Evolutionary conservation across 1,140 invertebrate genomes (phyloP), one percentile per base, ranked within the genome.

Genomic region (Heliothis subflexa): DNA sequence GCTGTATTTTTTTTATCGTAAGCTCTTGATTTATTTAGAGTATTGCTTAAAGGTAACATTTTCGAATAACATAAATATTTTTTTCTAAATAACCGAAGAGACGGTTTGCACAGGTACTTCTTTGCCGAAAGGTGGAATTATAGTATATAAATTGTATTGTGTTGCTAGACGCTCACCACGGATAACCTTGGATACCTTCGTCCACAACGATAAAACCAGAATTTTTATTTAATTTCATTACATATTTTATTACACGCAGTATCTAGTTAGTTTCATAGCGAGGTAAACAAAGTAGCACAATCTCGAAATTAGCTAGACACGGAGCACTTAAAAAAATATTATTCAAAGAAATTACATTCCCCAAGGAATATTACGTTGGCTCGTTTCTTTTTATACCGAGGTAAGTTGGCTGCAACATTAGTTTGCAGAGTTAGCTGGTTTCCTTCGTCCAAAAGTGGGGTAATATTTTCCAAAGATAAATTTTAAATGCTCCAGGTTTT

Each of bases 401-500:
- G 81, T 72, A 80, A 81, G 80, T 83, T 84, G 80, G 74, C 78
- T 77, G 80, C 86, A 83, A 86, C 85, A 86, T 88, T 87, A 87
- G 87, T 87, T 86, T 70, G 80, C 81, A 25, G 81, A 82, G 83
- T 85, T 85, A 86, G 86, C 83, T 49, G 73, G 74, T 72, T 82
- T 78, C 68, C 71, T 61, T 78, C 55, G 66, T 77, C 81, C 81
- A 82, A 83, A 86, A 88, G 80, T 85, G 45, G 84, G 33, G 85
- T 88, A 86, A 89, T 89, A 89, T 89, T 88, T 89, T 87, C 85
- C 78, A 81, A 86, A 85, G 82, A 89, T 89, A 89, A 88, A 89
- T 86, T 89, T 87, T 86, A 88, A 88, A 88, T 86, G 83, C 84
- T 81, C 77, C 73, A 82, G 74, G 40, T 85, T 88, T 88, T 89